A percentile compares a stretch with the other conserved stretches of the same genome.
These are phyloP conservation scores for Caretta caretta DNA, from an alignment of 2,113 vertebrate species.

Conservation along the genomic window DNA sequence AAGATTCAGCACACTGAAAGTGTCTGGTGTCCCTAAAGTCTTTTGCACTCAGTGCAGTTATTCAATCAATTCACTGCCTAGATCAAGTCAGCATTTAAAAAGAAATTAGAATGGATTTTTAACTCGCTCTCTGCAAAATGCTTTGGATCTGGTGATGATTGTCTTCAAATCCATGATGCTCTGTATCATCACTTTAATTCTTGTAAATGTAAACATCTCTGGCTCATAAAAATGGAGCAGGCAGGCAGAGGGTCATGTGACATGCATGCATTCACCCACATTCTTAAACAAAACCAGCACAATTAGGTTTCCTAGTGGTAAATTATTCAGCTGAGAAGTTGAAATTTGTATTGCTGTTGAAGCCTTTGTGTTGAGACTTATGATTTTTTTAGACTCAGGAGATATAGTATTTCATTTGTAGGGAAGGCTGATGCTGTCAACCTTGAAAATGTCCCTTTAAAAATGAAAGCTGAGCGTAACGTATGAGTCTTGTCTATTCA, in stretches of 20 bases:
- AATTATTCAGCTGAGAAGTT: neutral
- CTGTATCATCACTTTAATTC: neutral
- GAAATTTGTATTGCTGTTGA: neutral
- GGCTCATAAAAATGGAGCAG: neutral
- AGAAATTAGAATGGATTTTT: neutral
- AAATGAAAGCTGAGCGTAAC: neutral
- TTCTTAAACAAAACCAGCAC: neutral
- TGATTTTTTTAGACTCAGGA: neutral
- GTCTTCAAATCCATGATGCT: neutral
- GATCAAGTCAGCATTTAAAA: neutral
- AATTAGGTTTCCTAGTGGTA: neutral
- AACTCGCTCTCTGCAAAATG: neutral
- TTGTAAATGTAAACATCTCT: neutral
- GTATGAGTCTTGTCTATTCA: neutral
- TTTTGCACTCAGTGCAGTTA: neutral
- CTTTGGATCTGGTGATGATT: neutral
- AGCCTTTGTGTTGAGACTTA: neutral
- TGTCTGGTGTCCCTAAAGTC: neutral
- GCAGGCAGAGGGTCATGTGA: neutral
- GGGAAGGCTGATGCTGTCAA: too few species aligned
- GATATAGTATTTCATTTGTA: neutral
- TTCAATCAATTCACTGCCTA: slow-evolving; percentile 1
- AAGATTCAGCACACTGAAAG: neutral
- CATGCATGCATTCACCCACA: neutral
- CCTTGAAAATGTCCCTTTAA: neutral